Percentiles rank a stretch among this genome's conserved stretches.
phyloP scores from a whole-genome alignment of 2,797 vertebrate species.

The Novumbra hubbsi region DNA sequence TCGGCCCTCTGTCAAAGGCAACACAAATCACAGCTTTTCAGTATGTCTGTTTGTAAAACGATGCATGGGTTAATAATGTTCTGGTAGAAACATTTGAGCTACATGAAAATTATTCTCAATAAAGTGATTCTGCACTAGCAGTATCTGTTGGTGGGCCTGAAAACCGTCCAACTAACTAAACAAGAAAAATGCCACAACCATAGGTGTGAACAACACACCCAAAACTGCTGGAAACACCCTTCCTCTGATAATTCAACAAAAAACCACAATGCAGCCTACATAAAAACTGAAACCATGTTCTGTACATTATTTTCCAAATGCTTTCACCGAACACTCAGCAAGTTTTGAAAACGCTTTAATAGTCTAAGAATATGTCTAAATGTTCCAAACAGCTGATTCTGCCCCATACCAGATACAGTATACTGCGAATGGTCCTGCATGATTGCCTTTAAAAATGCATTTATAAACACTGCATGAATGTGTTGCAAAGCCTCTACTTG shows the following conservation, averaged over 20 bases:
- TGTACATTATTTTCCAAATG: neutral
- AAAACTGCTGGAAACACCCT: constrained; percentile 67
- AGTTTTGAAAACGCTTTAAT: neutral
- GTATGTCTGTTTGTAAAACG: neutral
- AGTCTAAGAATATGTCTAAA: neutral
- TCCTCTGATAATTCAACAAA: constrained; percentile 30
- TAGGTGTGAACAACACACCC: constrained; percentile 64
- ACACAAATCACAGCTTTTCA: constrained; percentile 36
- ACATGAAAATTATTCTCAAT: neutral
- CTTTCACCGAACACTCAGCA: neutral
- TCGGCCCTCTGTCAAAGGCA: constrained; percentile 10
- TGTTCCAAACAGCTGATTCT: no score
- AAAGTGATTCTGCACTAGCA: neutral
- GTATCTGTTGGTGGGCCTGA: neutral
- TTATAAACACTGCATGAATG: no score
- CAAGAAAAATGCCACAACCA: constrained; percentile 36
- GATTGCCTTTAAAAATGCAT: no score
- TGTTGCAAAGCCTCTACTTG: no score
- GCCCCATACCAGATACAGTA: no score
- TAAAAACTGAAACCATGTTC: neutral
- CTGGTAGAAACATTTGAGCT: neutral
- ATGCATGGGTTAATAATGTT: no score
- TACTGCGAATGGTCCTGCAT: no score
- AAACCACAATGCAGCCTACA: constrained; percentile 24
- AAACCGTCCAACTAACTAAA: constrained; percentile 1